These are phyloP conservation scores for Sthenelais limicola DNA, from an alignment of 2,888 invertebrate species.

Conservation along the genomic window DNA sequence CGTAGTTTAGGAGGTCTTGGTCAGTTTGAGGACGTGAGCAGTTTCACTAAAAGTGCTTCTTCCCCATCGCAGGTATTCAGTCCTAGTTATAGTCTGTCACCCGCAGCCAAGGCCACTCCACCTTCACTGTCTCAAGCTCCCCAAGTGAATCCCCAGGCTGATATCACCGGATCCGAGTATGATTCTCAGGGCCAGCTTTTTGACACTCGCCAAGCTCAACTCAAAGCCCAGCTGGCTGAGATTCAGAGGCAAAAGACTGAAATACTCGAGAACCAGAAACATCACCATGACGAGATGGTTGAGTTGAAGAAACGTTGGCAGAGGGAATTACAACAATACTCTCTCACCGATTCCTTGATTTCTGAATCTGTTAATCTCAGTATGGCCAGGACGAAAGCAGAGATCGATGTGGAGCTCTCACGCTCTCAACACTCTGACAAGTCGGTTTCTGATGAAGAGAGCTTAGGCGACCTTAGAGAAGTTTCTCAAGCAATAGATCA, in stretches of 20 bases:
- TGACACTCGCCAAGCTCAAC: slow-evolving; percentile 15
- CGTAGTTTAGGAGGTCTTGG: not conserved
- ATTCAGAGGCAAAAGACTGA: slow-evolving; percentile 14
- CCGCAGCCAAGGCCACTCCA: too few relatives aligned
- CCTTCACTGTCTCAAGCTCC: too few relatives aligned
- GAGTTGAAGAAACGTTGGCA: slow-evolving; percentile 27
- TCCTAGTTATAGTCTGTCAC: too few relatives aligned
- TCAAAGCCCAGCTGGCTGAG: slow-evolving; percentile 35
- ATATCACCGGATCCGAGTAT: not conserved
- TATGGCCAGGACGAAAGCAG: too few relatives aligned
- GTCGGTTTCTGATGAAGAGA: slow-evolving; percentile 9
- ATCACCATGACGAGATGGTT: slow-evolving; percentile 16
- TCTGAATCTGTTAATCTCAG: too few relatives aligned
- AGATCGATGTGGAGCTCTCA: not conserved
- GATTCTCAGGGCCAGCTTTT: slow-evolving; percentile 16
- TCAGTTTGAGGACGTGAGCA: not conserved
- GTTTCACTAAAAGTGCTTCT: too few relatives aligned
- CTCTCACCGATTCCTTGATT: not conserved
- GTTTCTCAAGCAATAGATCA: slow-evolving; percentile 13
- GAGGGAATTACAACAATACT: slow-evolving; percentile 10
- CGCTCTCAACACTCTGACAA: not conserved
- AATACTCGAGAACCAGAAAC: slow-evolving; percentile 3
- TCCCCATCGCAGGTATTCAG: too few relatives aligned
- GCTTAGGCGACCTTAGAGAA: not conserved
- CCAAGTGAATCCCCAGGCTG: not conserved